phyloP scores from a whole-genome alignment of 2,888 invertebrate genomes.

The Lithosia quadra region DNA sequence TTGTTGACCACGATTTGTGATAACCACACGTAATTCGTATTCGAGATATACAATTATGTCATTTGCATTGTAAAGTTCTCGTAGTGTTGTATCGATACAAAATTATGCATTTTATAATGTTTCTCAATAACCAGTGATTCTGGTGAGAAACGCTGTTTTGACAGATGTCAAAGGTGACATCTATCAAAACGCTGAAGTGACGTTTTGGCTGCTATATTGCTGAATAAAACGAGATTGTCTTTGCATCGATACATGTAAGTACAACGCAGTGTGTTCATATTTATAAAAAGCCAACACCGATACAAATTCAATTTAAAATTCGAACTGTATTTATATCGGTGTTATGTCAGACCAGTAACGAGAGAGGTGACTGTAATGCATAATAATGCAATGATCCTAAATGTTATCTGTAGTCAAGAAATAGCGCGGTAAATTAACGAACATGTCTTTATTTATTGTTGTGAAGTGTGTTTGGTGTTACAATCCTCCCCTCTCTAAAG shows the following conservation, averaged over 20 bases:
- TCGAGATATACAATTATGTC: slow-evolving; percentile 32
- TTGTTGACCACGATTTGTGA: slow-evolving; percentile 46
- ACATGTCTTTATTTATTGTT: slow-evolving; percentile 32
- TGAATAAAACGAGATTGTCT: slow-evolving; percentile 16
- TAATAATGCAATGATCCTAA: slow-evolving; percentile 29
- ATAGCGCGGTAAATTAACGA: slow-evolving; percentile 24
- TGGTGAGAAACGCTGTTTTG: slow-evolving; percentile 1
- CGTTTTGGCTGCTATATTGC: slow-evolving; percentile 5
- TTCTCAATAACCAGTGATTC: too few species aligned
- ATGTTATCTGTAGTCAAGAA: slow-evolving; percentile 22
- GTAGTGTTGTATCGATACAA: slow-evolving; percentile 32
- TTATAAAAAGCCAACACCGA: slow-evolving; percentile 20
- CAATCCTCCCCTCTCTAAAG: slow-evolving; percentile 21
- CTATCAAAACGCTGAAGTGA: slow-evolving; percentile 7
- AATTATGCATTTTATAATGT: slow-evolving; percentile 12
- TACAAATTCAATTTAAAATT: slow-evolving; percentile 11
- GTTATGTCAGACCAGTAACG: slow-evolving; percentile 32
- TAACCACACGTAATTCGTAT: slow-evolving; percentile 28
- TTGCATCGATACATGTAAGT: slow-evolving; percentile 41
- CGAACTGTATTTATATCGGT: slow-evolving; percentile 21
- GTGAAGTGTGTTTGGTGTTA: slow-evolving; percentile 27
- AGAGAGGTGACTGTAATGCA: slow-evolving; percentile 29
- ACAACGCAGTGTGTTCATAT: slow-evolving; percentile 50
- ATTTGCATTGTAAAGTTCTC: slow-evolving; percentile 17
- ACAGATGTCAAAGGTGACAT: slow-evolving; percentile 12